A percentile compares a stretch with the other conserved stretches of the same genome.
phyloP scores from a whole-genome alignment of 2,797 vertebrate genomes.

The Ctenosaura bakeri region DNA sequence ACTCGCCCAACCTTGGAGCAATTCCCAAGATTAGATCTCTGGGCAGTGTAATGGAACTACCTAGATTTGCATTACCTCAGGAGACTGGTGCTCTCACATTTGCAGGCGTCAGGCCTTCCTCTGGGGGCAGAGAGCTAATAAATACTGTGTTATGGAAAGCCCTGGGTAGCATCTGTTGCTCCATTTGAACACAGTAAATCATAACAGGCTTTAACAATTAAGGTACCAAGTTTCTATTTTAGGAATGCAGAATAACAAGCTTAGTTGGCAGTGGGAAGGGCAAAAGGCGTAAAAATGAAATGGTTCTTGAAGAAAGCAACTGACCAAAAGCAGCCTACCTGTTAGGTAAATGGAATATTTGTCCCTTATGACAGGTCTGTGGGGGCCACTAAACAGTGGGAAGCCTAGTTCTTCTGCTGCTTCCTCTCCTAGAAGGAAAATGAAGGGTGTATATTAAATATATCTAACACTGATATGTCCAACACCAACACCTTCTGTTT shows the following conservation, averaged over 20 bases:
- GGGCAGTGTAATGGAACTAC: neutral
- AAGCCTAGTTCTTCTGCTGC: neutral
- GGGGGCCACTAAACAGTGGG: too few species aligned
- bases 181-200: constrained; percentile 2
- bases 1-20: neutral
- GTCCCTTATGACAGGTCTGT: neutral
- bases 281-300: neutral
- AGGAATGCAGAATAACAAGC: neutral
- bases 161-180: constrained; percentile 27
- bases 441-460: neutral
- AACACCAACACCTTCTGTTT: too few species aligned
- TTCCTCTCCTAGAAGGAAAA: neutral
- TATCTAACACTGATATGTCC: too few species aligned
- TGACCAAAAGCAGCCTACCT: neutral
- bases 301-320: neutral
- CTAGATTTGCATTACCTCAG: neutral
- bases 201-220: constrained; percentile 7
- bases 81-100: constrained; percentile 9
- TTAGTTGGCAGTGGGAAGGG: too few species aligned
- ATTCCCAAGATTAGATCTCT: neutral
- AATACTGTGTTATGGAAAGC: constrained; percentile 15
- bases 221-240: neutral
- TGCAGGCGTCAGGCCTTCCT: constrained; percentile 24
- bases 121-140: constrained; percentile 7
- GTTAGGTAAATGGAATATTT: neutral